phyloP scores from a whole-genome alignment of 1,140 invertebrate genomes.

The Rhagoletis pomonella region DNA sequence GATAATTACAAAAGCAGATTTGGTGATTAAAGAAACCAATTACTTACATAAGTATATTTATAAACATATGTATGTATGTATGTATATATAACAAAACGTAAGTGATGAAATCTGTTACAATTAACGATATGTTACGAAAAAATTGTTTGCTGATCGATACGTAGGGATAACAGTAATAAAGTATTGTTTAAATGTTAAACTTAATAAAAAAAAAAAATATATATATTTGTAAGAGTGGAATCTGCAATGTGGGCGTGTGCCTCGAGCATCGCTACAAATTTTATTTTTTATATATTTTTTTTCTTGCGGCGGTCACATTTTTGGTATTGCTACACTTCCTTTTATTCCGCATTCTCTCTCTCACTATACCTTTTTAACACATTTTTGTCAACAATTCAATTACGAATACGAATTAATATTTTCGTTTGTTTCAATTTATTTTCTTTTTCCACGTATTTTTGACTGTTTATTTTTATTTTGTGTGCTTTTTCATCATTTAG shows the following conservation, averaged over 20 bases:
- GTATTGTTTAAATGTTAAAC: constrained; percentile 29
- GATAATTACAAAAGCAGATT: neutral
- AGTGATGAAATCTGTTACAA: constrained; percentile 4
- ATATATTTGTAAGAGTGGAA: neutral
- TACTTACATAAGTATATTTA: neutral
- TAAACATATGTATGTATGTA: neutral
- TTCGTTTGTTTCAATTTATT: neutral
- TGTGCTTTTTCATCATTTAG: neutral
- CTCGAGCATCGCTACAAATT: neutral
- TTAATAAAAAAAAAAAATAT: neutral
- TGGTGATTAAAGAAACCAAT: neutral
- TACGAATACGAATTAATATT: neutral
- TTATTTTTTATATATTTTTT: neutral
- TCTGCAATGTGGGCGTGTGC: neutral
- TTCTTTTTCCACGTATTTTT: neutral
- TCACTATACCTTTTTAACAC: neutral
- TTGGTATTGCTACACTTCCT: neutral
- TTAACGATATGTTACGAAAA: constrained; percentile 38
- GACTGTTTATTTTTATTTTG: neutral
- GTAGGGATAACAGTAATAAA: constrained; percentile 1
- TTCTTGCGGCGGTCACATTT: neutral
- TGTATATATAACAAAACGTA: neutral
- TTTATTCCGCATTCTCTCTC: neutral
- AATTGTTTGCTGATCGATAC: neutral
- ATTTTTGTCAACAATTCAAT: constrained; percentile 8